Evolutionary conservation across 2,888 invertebrate genomes (phyloP).

Genomic region (Harmothoe impar): DNA sequence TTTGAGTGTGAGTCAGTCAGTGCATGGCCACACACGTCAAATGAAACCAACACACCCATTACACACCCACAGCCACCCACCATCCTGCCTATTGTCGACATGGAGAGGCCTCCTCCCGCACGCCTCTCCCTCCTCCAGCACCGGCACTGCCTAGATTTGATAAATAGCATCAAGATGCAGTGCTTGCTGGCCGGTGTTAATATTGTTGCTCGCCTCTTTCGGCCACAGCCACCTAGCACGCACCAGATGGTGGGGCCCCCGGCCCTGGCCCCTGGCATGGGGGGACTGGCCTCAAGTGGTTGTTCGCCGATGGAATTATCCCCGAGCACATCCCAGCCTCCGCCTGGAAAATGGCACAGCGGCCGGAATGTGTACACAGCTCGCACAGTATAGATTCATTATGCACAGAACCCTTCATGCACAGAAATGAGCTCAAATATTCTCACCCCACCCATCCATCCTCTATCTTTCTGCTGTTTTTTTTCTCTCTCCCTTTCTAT

Average conservation of each 20-base stretch:
- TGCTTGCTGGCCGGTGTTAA: neutral
- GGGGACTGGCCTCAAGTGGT: neutral
- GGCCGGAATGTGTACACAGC: neutral
- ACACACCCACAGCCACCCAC: neutral
- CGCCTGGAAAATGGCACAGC: too few relatives aligned
- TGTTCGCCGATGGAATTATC: neutral
- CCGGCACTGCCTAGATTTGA: neutral
- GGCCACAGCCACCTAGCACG: neutral
- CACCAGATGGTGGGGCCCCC: neutral
- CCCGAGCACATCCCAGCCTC: too few relatives aligned
- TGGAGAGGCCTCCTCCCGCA: neutral
- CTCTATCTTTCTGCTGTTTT: neutral
- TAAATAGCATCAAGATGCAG: neutral
- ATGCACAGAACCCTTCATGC: constrained; percentile 4
- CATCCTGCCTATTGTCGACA: too few relatives aligned
- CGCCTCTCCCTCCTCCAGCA: neutral
- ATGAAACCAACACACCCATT: neutral
- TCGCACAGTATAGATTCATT: neutral
- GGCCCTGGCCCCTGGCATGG: neutral
- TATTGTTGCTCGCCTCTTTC: constrained; percentile 15
- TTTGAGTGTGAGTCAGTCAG: neutral
- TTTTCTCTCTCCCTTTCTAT: neutral
- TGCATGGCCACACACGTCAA: neutral
- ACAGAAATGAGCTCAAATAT: constrained; percentile 12
- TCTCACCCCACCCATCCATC: neutral